These are phyloP conservation scores for Parambassis ranga DNA, from an alignment of 2,797 vertebrate species.

Conservation along the genomic window DNA sequence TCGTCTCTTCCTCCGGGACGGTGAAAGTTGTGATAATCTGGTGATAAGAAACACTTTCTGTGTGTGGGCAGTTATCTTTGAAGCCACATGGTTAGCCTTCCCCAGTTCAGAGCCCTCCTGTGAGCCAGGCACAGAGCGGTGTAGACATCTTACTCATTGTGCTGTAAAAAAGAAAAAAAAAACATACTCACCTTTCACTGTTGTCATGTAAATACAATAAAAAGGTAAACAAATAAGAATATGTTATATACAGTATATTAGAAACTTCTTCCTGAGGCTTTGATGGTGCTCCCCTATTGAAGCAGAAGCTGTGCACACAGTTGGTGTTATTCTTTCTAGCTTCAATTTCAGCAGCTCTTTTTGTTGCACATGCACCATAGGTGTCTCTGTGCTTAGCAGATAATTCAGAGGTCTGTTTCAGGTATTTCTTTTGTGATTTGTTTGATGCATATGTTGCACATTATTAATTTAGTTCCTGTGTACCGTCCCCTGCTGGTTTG, in stretches of 20 bases:
- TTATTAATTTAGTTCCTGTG: not conserved
- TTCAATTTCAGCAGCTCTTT: too few species aligned
- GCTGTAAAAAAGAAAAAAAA: not conserved
- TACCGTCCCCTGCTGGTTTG: not conserved
- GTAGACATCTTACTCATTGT: not conserved
- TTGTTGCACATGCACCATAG: too few species aligned
- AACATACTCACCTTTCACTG: not conserved
- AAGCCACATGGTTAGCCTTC: constrained; percentile 25
- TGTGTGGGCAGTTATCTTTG: constrained; percentile 42
- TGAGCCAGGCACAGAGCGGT: constrained; percentile 19
- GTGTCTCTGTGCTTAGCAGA: too few species aligned
- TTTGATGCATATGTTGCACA: not conserved
- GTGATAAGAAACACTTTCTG: constrained; percentile 49
- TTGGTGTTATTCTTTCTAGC: too few species aligned
- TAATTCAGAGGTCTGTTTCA: too few species aligned
- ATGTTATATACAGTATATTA: too few species aligned
- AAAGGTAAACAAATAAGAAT: too few species aligned
- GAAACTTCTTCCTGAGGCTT: too few species aligned
- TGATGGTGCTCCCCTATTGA: too few species aligned
- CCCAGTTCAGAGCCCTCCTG: constrained; percentile 15
- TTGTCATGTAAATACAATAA: not conserved
- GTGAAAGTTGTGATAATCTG: constrained; percentile 47
- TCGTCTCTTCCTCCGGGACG: constrained; percentile 31
- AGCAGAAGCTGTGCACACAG: too few species aligned
- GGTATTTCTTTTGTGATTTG: not conserved